Evolutionary conservation across 1,140 invertebrate species (phyloP), one percentile per base, ranked within the genome.

Genomic region (Cataglyphis hispanica): DNA sequence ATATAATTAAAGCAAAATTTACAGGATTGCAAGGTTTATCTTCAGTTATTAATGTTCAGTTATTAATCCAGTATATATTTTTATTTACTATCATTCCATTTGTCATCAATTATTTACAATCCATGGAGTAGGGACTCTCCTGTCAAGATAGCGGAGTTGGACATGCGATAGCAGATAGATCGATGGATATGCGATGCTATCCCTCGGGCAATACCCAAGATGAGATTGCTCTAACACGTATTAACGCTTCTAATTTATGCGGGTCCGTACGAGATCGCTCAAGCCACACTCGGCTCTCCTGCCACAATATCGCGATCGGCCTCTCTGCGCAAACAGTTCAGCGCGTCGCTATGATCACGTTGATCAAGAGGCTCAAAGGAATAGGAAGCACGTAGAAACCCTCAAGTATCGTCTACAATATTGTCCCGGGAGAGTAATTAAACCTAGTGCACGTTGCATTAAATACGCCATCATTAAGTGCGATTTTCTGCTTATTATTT

Each of bases 191-290:
- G 53, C 25, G 66, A 83, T 77, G 37, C 13, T 56, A 78, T 88
- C 85, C 85, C 91, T 87, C 86, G 83, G 78, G 78, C 86, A 89
- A 91, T 92, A 92, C 89, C 80, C 85, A 89, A 70, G 78, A 91
- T 91, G 84, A 87, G 86, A 92, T 91, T 88, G 87, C 60, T 67
- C 86, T 87, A 88, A 91, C 84, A 77, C 85, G 80, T 92, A 93
- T 92, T 92, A 91, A 91, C 89, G 88, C 87, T 85, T 91, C 89
- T 92, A 92, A 93, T 92, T 92, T 92, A 92, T 92, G 87, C 87
- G 84, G 78, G 83, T 84, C 88, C 84, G 86, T 91, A 77, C 86
- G 81, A 91, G 88, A 89, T 90, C 84, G 72, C 77, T 89, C 67
- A 86, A 89, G 84, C 87, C 70, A 61, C 63, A 81, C 85, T 56